phyloP scores from a whole-genome alignment of 2,113 vertebrate genomes.

The Chionomys nivalis region DNA sequence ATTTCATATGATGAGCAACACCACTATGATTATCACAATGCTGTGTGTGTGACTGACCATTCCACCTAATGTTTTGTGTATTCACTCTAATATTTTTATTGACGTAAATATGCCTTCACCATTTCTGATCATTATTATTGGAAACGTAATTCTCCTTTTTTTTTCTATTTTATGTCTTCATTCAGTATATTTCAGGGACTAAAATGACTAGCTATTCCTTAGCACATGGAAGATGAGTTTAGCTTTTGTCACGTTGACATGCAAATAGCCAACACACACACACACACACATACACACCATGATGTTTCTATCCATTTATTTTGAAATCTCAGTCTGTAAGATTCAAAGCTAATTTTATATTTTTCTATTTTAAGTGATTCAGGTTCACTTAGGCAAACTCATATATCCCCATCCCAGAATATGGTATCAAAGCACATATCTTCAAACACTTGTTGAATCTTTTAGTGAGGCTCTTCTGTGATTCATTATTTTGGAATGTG shows the following conservation, averaged over 20 bases:
- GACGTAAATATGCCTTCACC: neutral
- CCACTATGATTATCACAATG: neutral
- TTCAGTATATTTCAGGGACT: neutral
- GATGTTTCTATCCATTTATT: neutral
- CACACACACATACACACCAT: neutral
- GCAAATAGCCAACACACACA: neutral
- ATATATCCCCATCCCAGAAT: too few relatives aligned
- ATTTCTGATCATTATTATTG: neutral
- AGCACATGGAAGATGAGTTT: neutral
- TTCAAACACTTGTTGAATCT: neutral
- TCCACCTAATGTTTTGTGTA: neutral
- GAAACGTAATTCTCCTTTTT: neutral
- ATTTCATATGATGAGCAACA: neutral
- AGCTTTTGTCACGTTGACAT: neutral
- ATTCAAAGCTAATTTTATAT: neutral
- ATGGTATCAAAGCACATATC: neutral
- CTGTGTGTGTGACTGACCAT: neutral
- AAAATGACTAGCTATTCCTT: neutral
- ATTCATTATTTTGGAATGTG: neutral
- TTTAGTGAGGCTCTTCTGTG: neutral
- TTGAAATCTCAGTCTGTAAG: neutral
- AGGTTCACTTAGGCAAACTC: neutral
- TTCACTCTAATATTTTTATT: neutral
- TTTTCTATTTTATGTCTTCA: neutral
- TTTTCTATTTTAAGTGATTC: neutral